phyloP scores from a whole-genome alignment of 2,888 invertebrate species.

The Luperina testacea region DNA sequence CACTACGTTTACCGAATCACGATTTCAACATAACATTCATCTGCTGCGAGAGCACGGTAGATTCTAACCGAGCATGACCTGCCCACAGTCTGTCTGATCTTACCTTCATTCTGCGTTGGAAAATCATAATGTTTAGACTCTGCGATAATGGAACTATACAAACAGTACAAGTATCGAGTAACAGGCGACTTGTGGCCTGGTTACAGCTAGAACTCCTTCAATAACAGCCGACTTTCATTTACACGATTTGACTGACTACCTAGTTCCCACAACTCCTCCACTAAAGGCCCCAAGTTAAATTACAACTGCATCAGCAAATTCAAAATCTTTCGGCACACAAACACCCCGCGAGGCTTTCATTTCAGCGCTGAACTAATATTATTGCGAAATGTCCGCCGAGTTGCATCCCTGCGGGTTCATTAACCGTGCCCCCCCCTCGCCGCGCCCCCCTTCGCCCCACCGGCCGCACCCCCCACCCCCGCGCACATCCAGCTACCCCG shows the following conservation, averaged over 20 bases:
- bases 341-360: conserved; percentile 55
- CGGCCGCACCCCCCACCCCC: conserved; percentile 67
- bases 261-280: neutral
- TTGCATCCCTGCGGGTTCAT: conserved; percentile 85
- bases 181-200: neutral
- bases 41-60: conserved; percentile 1
- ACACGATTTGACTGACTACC: neutral
- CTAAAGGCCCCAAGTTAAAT: conserved; percentile 40
- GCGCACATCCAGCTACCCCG: conserved; percentile 59
- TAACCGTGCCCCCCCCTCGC: conserved; percentile 74
- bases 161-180: neutral
- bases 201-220: neutral
- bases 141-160: neutral
- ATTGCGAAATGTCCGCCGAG: conserved; percentile 79
- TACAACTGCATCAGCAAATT: conserved; percentile 46
- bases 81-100: neutral
- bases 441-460: conserved; percentile 30
- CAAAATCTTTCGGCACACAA: conserved; percentile 53
- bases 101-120: neutral
- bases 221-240: neutral
- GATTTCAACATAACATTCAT: conserved; percentile 44
- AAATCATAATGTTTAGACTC: neutral
- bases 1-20: conserved; percentile 35
- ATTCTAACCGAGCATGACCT: conserved; percentile 23
- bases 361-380: conserved; percentile 81